These are phyloP conservation scores for Rotaria socialis DNA, from an alignment of 2,888 invertebrate species.

Conservation along the genomic window DNA sequence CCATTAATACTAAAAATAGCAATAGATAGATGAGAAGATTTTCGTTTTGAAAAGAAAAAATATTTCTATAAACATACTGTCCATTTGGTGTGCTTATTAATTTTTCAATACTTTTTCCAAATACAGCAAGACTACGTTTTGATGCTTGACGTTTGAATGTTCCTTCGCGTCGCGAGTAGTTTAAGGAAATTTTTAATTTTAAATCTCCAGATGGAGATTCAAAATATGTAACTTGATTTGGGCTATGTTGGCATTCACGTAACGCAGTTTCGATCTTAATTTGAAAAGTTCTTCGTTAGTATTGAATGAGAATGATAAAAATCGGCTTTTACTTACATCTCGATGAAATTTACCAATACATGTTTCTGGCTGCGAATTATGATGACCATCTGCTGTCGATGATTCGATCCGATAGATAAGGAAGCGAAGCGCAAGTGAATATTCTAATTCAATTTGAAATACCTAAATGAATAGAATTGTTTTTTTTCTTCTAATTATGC, in stretches of 20 bases:
- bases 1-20: neutral
- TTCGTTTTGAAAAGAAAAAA: neutral
- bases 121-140: neutral
- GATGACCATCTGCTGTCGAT: neutral
- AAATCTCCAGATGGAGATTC: conserved; percentile 7
- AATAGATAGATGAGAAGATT: neutral
- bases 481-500: too few relatives aligned
- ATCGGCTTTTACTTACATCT: neutral
- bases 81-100: neutral
- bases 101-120: conserved; percentile 27
- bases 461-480: neutral
- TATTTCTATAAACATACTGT: neutral
- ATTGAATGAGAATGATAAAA: too few relatives aligned
- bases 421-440: conserved; percentile 9
- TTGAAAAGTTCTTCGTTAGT: neutral
- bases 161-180: neutral
- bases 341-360: conserved; percentile 34
- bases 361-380: neutral
- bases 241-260: neutral
- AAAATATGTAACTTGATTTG: neutral
- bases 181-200: neutral
- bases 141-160: conserved; percentile 25
- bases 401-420: conserved; percentile 29
- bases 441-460: conserved; percentile 17
- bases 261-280: neutral